phyloP scores from a whole-genome alignment of 1,140 invertebrate species.

The Drosophila jambulina region DNA sequence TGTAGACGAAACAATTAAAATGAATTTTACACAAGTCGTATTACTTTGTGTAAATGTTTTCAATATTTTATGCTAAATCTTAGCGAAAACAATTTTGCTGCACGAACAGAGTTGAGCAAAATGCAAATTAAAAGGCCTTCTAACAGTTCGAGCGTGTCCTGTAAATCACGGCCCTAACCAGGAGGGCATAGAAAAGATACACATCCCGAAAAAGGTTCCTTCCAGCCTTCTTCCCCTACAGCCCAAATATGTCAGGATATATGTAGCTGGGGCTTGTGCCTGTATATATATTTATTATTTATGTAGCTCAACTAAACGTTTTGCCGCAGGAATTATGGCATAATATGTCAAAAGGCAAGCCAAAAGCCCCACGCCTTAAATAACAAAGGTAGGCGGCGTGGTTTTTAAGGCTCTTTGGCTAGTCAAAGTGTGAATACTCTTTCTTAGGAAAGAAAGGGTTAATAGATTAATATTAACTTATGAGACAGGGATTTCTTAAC shows the following conservation, averaged over 20 bases:
- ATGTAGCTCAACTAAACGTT: slow-evolving; percentile 81
- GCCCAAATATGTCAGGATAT: slow-evolving; percentile 34
- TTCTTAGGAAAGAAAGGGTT: background rate
- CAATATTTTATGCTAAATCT: slow-evolving; percentile 79
- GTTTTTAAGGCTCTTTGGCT: background rate
- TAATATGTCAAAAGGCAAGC: slow-evolving; percentile 78
- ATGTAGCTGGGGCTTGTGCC: slow-evolving; percentile 28
- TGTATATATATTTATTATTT: slow-evolving; percentile 73
- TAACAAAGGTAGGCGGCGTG: slow-evolving; percentile 34
- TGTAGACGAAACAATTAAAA: slow-evolving; percentile 67
- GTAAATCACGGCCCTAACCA: slow-evolving; percentile 42
- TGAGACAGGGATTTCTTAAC: background rate
- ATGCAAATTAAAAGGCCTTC: slow-evolving; percentile 63
- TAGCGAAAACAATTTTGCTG: slow-evolving; percentile 74
- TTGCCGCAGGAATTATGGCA: slow-evolving; percentile 78
- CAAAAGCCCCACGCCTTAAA: slow-evolving; percentile 61
- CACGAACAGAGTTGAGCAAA: slow-evolving; percentile 70
- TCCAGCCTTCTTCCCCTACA: background rate
- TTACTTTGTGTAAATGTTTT: slow-evolving; percentile 64
- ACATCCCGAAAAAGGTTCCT: slow-evolving; percentile 8
- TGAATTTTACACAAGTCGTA: slow-evolving; percentile 64
- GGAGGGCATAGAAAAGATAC: slow-evolving; percentile 26
- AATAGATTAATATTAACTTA: background rate
- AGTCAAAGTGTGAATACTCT: slow-evolving; percentile 18
- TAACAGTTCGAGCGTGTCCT: slow-evolving; percentile 43